A percentile compares a stretch with the other conserved stretches of the same genome.
Evolutionary conservation across 2,888 invertebrate genomes (phyloP).

Genomic region (Elysia crispata): DNA sequence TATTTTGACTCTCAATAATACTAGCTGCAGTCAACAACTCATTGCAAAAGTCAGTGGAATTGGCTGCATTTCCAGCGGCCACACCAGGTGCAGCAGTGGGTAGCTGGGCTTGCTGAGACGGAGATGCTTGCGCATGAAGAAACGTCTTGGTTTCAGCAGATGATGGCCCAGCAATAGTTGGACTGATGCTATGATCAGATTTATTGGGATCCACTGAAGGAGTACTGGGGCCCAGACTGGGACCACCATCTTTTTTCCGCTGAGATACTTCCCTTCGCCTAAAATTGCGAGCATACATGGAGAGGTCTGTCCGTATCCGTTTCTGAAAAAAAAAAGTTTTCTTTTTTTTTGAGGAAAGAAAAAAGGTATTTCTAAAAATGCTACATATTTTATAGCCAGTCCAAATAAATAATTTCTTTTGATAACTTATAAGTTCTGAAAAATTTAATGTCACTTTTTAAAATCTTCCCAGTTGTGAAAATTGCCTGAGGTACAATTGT

Average conservation of each 20-base stretch:
- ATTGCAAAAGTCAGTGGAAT: conserved; percentile 49
- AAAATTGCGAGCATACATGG: conserved; percentile 53
- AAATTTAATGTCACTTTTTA: no score
- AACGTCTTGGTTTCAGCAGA: conserved; percentile 15
- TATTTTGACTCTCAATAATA: conserved; percentile 52
- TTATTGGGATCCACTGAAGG: background rate
- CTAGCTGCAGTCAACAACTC: conserved; percentile 54
- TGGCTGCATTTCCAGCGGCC: background rate
- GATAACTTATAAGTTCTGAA: no score
- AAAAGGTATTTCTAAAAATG: background rate
- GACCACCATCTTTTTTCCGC: conserved; percentile 36
- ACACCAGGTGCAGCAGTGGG: background rate
- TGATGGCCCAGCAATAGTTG: background rate
- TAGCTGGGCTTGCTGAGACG: background rate
- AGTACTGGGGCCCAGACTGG: background rate
- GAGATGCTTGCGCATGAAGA: conserved; percentile 29
- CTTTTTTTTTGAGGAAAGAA: background rate
- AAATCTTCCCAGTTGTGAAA: no score
- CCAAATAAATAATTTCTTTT: no score
- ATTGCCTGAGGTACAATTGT: no score
- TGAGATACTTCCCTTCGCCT: conserved; percentile 50
- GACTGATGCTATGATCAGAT: background rate
- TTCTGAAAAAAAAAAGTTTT: conserved; percentile 42
- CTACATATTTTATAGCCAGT: background rate
- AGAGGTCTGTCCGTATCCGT: conserved; percentile 51